Evolutionary conservation across 2,797 vertebrate genomes (phyloP).

Genomic region (Clarias platycephalus): DNA sequence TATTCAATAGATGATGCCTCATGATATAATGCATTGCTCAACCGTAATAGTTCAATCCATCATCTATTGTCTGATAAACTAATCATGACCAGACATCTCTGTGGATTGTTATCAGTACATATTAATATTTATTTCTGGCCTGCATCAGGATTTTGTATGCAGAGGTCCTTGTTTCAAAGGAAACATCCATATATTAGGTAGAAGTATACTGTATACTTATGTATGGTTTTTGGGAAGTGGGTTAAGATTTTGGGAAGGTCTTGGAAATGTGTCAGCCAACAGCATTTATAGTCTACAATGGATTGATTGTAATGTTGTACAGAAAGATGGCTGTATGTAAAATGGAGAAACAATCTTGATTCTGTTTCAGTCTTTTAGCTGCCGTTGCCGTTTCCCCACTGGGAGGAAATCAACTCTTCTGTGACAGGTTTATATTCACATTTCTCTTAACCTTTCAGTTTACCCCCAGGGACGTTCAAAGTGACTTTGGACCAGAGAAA

Average conservation of each 20-base stretch:
- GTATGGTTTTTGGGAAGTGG: background rate
- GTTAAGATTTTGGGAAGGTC: background rate
- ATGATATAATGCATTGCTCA: background rate
- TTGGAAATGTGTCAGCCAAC: background rate
- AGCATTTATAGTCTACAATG: conserved; percentile 2
- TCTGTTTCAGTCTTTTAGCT: conserved; percentile 8
- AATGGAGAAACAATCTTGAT: conserved; percentile 20
- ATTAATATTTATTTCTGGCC: background rate
- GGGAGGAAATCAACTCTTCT: conserved; percentile 27
- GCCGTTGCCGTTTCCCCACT: background rate
- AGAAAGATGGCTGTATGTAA: conserved; percentile 3
- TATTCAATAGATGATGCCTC: background rate
- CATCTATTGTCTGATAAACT: background rate
- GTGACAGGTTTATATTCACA: conserved; percentile 22
- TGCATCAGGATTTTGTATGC: background rate
- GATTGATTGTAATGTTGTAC: conserved; percentile 12
- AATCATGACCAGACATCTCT: background rate
- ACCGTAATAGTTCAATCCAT: background rate
- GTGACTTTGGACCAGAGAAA: conserved; percentile 15
- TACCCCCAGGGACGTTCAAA: background rate
- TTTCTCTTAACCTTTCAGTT: conserved; percentile 22
- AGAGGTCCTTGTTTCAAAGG: background rate
- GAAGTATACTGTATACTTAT: background rate
- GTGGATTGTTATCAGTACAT: background rate
- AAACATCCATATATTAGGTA: background rate